Conservation (phyloP, 2,113 vertebrate species). For the Rhinoderma darwinii region DNA sequence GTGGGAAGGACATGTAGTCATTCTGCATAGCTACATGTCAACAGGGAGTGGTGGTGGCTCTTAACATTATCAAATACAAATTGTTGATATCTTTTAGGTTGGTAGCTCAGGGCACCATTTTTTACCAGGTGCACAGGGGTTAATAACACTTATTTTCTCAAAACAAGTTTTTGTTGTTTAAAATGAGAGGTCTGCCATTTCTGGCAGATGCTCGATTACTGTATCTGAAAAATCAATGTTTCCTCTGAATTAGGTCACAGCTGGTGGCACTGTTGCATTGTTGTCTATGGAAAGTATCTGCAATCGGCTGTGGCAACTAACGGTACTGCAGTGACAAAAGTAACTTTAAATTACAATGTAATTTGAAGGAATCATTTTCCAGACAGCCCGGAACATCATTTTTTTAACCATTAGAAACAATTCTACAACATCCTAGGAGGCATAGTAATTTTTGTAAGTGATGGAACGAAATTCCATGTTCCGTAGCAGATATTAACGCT, state of each 20-base stretch:
- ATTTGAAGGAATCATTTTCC: background rate
- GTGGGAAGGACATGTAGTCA: background rate
- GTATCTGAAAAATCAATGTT: constrained; percentile 11
- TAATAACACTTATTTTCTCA: constrained; percentile 13
- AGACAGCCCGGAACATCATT: background rate
- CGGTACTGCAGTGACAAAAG: background rate
- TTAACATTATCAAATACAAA: background rate
- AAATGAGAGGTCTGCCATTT: constrained; percentile 6
- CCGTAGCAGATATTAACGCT: background rate
- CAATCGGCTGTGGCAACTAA: background rate
- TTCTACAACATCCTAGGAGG: background rate
- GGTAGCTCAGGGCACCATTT: background rate
- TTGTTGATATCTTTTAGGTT: background rate
- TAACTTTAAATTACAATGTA: constrained; percentile 26
- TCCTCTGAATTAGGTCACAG: constrained; percentile 14
- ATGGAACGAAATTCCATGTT: constrained; percentile 10
- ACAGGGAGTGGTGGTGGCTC: background rate
- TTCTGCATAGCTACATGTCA: background rate
- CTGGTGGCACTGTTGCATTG: constrained; percentile 16
- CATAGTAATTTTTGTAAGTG: background rate
- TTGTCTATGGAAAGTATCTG: background rate
- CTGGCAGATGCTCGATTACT: constrained; percentile 17
- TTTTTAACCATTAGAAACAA: constrained; percentile 21
- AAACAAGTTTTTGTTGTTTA: constrained; percentile 23
- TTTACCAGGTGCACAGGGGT: background rate